Evolutionary conservation across 2,113 vertebrate genomes (phyloP), one percentile per base, ranked within the genome.

Genomic region (Patagioenas fasciata): DNA sequence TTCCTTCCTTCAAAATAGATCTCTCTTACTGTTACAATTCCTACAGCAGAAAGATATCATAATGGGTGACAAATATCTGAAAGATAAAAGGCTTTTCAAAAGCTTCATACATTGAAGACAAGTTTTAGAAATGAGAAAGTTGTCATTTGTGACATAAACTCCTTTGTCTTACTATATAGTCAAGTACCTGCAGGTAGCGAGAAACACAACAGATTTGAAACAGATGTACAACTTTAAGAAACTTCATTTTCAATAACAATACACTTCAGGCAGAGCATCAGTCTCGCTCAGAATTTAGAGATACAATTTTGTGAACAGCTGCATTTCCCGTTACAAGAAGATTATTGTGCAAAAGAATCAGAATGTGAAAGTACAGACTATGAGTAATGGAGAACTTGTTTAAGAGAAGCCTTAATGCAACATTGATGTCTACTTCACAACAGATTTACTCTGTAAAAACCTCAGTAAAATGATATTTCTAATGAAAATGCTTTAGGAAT

Each of bases 61-160:
- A 85, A 89, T 44, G 65, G 77, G 11, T 95, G 47, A 79, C 36
- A 91, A 88, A 79, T 42, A 87, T 42, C 82, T 85, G 77, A 36
- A 86, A 91, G 73, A 94, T 89, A 93, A 96, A 95, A 95, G 78
- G 53, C 18, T 91, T 87, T 92, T 81, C 80, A 92, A 91, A 91
- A 72, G 25, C 62, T 73, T 57, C 13, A 13, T 60, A 72, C 17
- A 38, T 5, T 50, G 34, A 87, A 86, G 61, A 64, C 20, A 89
- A 85, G 47, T 79, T 90, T 77, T 72, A 91, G 62, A 92, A 92
- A 85, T 34, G 6, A 86, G 25, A 62, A 85, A 89, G 72, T 38
- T 91, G 85, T 69, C 28, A 89, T 87, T 92, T 73, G 40, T 89
- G 92, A 95, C 53, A 42, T 31, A 71, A 93, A 72, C 26, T 81